A percentile compares a stretch with the other conserved stretches of the same genome.
phyloP scores from a whole-genome alignment of 2,797 vertebrate species.

The Decapterus maruadsi region DNA sequence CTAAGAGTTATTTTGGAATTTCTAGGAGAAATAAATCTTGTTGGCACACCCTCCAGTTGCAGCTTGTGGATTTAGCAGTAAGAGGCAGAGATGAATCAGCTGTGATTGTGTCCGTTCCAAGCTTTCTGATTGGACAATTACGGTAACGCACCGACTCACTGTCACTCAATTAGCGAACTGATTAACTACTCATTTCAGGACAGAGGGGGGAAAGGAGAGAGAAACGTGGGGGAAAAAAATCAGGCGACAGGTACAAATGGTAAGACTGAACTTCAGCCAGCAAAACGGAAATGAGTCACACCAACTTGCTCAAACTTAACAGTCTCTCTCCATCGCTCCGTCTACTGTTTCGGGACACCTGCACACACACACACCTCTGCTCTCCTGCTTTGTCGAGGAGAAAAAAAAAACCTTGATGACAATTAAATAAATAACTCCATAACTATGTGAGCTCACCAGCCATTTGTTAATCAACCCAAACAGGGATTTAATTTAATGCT shows the following conservation, averaged over 20 bases:
- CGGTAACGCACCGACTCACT: conserved; percentile 82
- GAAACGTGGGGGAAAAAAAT: conserved; percentile 39
- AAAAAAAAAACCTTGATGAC: conserved; percentile 61
- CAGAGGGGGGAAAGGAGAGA: conserved; percentile 41
- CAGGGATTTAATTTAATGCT: conserved; percentile 90
- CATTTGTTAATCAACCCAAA: conserved; percentile 91
- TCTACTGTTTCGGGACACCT: conserved; percentile 59
- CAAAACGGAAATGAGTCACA: conserved; percentile 49
- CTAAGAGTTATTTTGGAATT: conserved; percentile 63
- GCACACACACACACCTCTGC: conserved; percentile 51
- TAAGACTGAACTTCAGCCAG: conserved; percentile 68
- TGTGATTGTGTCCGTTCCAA: conserved; percentile 81
- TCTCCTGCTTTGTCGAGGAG: conserved; percentile 27
- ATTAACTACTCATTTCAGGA: conserved; percentile 86
- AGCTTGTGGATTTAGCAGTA: conserved; percentile 78
- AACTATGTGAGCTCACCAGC: conserved; percentile 86
- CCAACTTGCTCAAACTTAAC: conserved; percentile 49
- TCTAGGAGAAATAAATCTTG: conserved; percentile 62
- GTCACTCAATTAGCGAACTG: conserved; percentile 87
- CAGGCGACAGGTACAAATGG: conserved; percentile 68
- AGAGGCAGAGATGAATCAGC: conserved; percentile 83
- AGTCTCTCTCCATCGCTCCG: conserved; percentile 1
- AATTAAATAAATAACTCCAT: conserved; percentile 77
- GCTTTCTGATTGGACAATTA: conserved; percentile 89
- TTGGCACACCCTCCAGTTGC: conserved; percentile 76